Percentiles rank a stretch among this genome's conserved stretches.
Conservation (phyloP, 2,113 vertebrate species). For the Carettochelys insculpta region DNA sequence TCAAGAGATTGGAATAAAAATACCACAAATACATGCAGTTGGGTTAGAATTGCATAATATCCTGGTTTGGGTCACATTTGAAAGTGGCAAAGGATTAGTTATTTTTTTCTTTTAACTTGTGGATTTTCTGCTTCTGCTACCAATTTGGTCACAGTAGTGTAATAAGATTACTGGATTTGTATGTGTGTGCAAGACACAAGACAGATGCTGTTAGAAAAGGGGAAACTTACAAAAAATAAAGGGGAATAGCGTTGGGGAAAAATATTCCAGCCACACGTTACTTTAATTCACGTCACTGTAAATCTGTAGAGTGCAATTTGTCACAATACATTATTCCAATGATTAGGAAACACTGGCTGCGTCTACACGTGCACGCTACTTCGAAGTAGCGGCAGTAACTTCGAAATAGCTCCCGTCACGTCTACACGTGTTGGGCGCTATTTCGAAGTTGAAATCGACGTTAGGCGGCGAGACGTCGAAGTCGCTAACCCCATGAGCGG, state of each 20-base stretch:
- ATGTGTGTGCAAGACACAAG: fast-evolving
- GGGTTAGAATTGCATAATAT: slow-evolving; percentile 48
- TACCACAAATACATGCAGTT: slow-evolving; percentile 27
- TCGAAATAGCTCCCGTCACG: no score
- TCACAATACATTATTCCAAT: not conserved
- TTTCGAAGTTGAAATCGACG: no score
- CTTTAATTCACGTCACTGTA: not conserved
- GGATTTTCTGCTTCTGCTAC: slow-evolving; percentile 5
- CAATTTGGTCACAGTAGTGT: slow-evolving; percentile 16
- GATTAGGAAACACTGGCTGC: not conserved
- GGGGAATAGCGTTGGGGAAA: not conserved
- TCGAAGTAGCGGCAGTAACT: no score
- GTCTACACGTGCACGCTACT: no score
- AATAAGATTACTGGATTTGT: slow-evolving; percentile 18
- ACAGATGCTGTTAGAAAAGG: not conserved
- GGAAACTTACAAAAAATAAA: not conserved
- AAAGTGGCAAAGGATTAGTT: slow-evolving; percentile 54
- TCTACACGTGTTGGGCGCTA: no score
- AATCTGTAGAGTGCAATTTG: not conserved
- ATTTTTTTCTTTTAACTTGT: not conserved
- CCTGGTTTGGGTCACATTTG: slow-evolving; percentile 56
- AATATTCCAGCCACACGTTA: not conserved
- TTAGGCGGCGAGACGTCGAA: no score
- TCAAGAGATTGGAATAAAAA: slow-evolving; percentile 31
- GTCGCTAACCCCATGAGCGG: no score